Base-by-base conservation (phyloP, 2,797 vertebrate genomes). In the Meriones psammophilus region DNA sequence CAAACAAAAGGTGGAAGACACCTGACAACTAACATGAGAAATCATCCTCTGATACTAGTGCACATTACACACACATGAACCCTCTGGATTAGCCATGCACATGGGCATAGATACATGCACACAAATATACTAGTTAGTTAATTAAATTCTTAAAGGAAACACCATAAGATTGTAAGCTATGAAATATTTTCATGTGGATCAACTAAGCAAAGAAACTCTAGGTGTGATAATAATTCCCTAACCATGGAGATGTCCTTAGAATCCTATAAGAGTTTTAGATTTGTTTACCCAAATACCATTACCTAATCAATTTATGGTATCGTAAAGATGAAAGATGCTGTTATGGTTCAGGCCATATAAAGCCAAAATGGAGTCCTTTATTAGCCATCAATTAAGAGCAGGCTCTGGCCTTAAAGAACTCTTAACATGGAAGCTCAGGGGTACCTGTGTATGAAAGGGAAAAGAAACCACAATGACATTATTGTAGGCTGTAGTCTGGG, bases 121-220 rank as follows among this genome's bases (percentile, higher is more conserved):
- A 60, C 10, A 28, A 42, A 84, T 28, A 84, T 66, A 46, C 15
- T 66, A 20, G 36, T 3, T 64, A 64, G 60, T 46, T 64, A 84
- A 66, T 12, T 64, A 30, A 42, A 30, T 68, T 46, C 68, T 56
- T 64, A 26, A 42, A 77, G n/a, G 8, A n/a, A 91, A 71, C 6
- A 80, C 88, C 89, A 89, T 92, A 91, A 77, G 85, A 73, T 74
- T 97, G 30, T 46, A 91, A 60, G 1, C 30, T 42, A 76, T 36
- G 50, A 80, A 78, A 17, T n/a, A 26, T 74, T 89, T 94, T 42
- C 77, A 93, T 22, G 8, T 17, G 12, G 13, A 80, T 80, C 24
- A 94, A 90, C 88, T 87, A 94, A 92, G 84, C 92, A 94, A 60
- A 88, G 26, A 89, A 91, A 69, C 62, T 79, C 28, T 73, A 85